phyloP scores from a whole-genome alignment of 2,797 vertebrate genomes.

The Myioborus miniatus region DNA sequence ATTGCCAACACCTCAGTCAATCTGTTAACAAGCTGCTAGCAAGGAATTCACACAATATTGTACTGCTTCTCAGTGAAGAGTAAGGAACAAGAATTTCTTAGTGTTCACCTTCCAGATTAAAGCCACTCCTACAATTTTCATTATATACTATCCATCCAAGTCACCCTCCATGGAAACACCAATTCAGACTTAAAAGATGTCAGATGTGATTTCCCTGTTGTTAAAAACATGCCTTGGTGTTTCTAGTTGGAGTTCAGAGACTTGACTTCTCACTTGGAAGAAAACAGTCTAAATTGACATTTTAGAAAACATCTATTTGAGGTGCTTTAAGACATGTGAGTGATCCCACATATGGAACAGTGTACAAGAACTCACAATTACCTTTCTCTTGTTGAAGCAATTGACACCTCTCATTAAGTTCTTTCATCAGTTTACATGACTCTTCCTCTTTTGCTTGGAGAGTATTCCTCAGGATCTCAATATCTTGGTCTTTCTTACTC shows the following conservation, averaged over 20 bases:
- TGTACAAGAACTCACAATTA: slow-evolving; percentile 41
- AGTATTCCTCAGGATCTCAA: slow-evolving; percentile 77
- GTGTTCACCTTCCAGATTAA: not conserved
- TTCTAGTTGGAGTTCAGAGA: not conserved
- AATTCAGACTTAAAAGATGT: not conserved
- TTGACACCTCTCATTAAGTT: slow-evolving; percentile 82
- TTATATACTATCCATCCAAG: not conserved
- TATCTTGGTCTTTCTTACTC: slow-evolving; percentile 82
- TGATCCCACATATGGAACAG: not conserved
- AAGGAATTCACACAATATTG: not conserved
- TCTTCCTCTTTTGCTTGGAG: slow-evolving; percentile 80
- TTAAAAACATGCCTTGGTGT: not conserved
- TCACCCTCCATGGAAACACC: not conserved
- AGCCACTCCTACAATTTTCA: not conserved
- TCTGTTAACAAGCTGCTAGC: not conserved
- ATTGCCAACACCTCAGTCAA: not conserved
- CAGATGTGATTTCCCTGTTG: not conserved
- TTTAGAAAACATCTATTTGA: not conserved
- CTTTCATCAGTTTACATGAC: slow-evolving; percentile 80
- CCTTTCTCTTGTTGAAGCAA: slow-evolving; percentile 86
- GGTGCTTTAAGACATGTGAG: not conserved
- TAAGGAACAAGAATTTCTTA: not conserved
- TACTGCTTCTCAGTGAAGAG: not conserved
- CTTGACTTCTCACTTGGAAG: not conserved
- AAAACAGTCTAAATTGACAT: not conserved